These are phyloP conservation scores for Pelagia noctiluca DNA, from an alignment of 30 jellyfish, hydroid and myxozoan genomes.

Conservation along the genomic window DNA sequence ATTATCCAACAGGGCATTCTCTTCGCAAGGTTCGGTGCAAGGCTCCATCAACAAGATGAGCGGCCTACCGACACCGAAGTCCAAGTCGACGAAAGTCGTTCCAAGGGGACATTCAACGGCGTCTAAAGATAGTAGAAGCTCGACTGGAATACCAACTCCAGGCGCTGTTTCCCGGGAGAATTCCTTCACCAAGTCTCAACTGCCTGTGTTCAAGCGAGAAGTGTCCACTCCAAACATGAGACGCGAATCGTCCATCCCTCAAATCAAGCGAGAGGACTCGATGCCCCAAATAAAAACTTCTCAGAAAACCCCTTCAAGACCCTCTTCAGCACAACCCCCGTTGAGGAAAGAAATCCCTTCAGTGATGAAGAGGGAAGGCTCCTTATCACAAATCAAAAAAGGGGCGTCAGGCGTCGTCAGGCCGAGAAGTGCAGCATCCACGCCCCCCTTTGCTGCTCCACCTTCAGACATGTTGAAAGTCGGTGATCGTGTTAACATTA, in stretches of 20 bases:
- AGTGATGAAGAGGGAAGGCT: constrained; percentile 69
- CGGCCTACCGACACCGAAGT: constrained; percentile 74
- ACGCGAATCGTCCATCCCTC: constrained; percentile 77
- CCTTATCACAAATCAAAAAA: constrained; percentile 63
- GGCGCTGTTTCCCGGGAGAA: constrained; percentile 82
- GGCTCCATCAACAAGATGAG: constrained; percentile 86
- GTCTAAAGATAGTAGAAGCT: constrained; percentile 50
- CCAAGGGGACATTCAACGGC: constrained; percentile 56
- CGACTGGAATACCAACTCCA: constrained; percentile 77
- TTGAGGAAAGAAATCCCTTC: constrained; percentile 62
- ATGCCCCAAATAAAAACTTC: constrained; percentile 58
- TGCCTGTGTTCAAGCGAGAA: constrained; percentile 90
- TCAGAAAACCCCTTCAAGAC: constrained; percentile 45
- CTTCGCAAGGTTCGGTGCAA: constrained; percentile 80
- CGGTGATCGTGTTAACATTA: constrained; percentile 88
- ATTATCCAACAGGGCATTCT: constrained; percentile 65
- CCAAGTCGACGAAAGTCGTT: constrained; percentile 46
- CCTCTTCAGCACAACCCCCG: constrained; percentile 15
- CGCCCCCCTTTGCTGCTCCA: constrained; percentile 35
- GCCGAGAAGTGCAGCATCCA: constrained; percentile 71
- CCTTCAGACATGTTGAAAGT: constrained; percentile 38
- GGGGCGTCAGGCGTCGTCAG: constrained; percentile 75
- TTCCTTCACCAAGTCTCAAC: constrained; percentile 80
- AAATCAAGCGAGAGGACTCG: constrained; percentile 70
- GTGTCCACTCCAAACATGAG: constrained; percentile 85